phyloP scores from a whole-genome alignment of 2,888 invertebrate genomes.

The Galerucella pusilla region DNA sequence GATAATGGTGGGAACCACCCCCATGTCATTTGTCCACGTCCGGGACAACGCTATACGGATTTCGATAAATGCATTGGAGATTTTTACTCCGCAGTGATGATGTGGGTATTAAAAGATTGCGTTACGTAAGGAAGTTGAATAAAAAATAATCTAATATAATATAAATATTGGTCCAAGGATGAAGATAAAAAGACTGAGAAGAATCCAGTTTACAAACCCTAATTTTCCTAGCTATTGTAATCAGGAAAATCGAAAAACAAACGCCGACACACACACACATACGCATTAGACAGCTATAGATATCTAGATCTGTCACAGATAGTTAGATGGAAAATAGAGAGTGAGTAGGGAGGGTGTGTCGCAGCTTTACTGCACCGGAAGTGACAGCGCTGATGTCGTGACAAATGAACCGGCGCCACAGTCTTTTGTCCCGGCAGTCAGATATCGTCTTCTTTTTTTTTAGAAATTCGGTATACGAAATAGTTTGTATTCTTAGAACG shows the following conservation, averaged over 20 bases:
- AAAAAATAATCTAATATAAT: too few species aligned
- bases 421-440: conserved; percentile 55
- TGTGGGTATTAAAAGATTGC: background rate
- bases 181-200: too few species aligned
- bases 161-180: too few species aligned
- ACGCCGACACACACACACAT: conserved; percentile 17
- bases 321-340: conserved; percentile 30
- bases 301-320: conserved; percentile 44
- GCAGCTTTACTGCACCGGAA: conserved; percentile 56
- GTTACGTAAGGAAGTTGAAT: background rate
- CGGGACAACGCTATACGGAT: conserved; percentile 46
- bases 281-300: conserved; percentile 43
- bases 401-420: conserved; percentile 65
- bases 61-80: conserved; percentile 51
- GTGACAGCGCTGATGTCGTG: conserved; percentile 64
- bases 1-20: conserved; percentile 58
- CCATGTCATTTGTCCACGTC: conserved; percentile 60
- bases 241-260: conserved; percentile 23
- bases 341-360: conserved; percentile 14
- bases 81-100: background rate
- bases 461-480: conserved; percentile 29
- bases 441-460: conserved; percentile 41
- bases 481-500: conserved; percentile 46
- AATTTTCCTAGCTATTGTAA: background rate
- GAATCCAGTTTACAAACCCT: background rate